Percentiles rank a stretch among this genome's conserved stretches.
Evolutionary conservation across 2,888 invertebrate genomes (phyloP).

Genomic region (Harpalus rufipes): DNA sequence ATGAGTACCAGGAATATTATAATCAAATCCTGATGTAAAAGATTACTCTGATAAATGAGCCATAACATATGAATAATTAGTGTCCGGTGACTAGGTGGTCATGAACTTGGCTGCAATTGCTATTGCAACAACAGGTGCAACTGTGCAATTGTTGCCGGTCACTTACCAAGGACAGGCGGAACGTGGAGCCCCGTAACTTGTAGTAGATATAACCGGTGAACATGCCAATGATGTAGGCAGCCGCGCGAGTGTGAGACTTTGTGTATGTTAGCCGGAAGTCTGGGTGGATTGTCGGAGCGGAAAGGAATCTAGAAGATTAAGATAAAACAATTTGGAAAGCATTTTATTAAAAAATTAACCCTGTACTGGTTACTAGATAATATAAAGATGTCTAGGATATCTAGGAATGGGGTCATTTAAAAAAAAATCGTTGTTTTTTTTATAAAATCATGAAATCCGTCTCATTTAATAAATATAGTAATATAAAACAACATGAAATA

Average conservation of each 20-base stretch:
- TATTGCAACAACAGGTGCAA: constrained; percentile 6
- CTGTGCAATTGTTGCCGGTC: not conserved
- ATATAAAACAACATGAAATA: no score
- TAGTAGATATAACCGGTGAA: constrained; percentile 78
- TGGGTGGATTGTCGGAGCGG: constrained; percentile 78
- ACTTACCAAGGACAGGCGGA: constrained; percentile 74
- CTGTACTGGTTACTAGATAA: no score
- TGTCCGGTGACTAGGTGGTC: constrained; percentile 7
- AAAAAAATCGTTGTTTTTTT: no score
- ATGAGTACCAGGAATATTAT: no score
- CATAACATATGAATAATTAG: no score
- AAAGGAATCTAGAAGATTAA: constrained; percentile 76
- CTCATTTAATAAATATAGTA: no score
- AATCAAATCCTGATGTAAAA: not conserved
- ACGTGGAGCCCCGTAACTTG: constrained; percentile 72
- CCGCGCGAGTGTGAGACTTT: constrained; percentile 81
- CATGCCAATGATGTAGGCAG: constrained; percentile 81
- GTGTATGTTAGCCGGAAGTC: constrained; percentile 81
- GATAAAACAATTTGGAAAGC: no score
- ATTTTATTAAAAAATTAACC: no score
- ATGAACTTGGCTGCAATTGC: constrained; percentile 68
- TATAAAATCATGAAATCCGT: no score
- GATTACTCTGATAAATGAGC: not conserved
- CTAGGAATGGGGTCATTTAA: no score
- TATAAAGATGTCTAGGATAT: no score